Evolutionary conservation across 1,140 invertebrate genomes (phyloP), one percentile per base, ranked within the genome.

Genomic region (Apis dorsata): DNA sequence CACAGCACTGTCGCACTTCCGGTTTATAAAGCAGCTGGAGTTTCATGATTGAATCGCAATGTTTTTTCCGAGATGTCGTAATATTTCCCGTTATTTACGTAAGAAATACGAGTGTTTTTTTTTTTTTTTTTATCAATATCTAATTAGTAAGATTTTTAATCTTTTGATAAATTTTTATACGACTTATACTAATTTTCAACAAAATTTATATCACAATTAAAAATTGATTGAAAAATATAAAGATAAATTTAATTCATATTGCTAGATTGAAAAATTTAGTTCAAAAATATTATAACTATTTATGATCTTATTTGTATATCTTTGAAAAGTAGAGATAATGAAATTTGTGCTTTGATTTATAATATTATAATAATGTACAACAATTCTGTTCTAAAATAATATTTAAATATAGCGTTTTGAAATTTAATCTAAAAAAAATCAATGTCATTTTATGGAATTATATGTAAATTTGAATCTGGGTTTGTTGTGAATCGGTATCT

Each of bases 1-100:
- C 28, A 69, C 81, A 83, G 60, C 76, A 63, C 57, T 63, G 59
- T 81, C 65, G 17, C n/a, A 81, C 87, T 88, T 88, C 86, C 87
- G 79, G 62, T 84, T 75, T 63, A 13, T 28, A 15, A 81, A 53
- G 21, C 66, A 77, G 28, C 60, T 53, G 28, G 28, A 75, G 60
- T 28, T 74, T 15, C 24, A 53, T 62, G 53, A 85, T 87, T 59
- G n/a, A 69, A 68, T 69, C 12, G 74, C 62, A 34, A 19, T n/a
- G 59, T n/a, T 44, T 68, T 44, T 44, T 81, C 79, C 68, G 63
- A 79, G 83, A 83, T 86, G 73, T 34, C 81, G 83, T 79, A 74
- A 77, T 77, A 71, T 72, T 49, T 75, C 63, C 62, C 44, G 72
- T 78, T 85, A 73, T 66, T 65, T 77, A 24, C 53, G 34, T 73